Conservation (phyloP, 2,888 invertebrate species). For the Lasioglossum calceatum region DNA sequence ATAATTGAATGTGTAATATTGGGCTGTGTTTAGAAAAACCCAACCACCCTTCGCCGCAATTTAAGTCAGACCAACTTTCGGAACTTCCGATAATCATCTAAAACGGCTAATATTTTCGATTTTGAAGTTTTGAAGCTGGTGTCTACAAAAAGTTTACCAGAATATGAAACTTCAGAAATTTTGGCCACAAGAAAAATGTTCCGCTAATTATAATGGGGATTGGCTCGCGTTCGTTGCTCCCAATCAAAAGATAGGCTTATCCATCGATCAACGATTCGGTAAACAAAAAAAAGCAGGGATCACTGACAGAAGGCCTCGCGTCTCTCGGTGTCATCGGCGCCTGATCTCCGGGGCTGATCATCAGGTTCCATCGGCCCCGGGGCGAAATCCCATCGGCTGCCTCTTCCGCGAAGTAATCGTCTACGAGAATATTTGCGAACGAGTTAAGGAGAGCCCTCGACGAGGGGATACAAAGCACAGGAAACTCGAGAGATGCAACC, state of each 20-base stretch:
- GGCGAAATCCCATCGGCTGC: conserved; percentile 3
- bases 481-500: neutral
- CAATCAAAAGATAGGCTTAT: neutral
- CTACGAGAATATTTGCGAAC: conserved; percentile 19
- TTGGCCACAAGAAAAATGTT: too few species aligned
- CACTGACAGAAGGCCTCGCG: neutral
- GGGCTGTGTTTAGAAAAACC: too few species aligned
- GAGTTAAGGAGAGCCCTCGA: conserved; percentile 2
- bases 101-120: too few species aligned
- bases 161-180: too few species aligned
- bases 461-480: conserved; percentile 16
- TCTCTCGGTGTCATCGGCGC: conserved; percentile 35
- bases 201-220: too few species aligned
- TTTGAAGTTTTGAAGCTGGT: too few species aligned
- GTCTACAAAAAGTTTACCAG: too few species aligned
- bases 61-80: too few species aligned
- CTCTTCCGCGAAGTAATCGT: conserved; percentile 20
- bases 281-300: neutral
- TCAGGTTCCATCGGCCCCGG: neutral
- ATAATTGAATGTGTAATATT: too few species aligned
- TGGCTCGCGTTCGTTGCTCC: neutral
- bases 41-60: too few species aligned
- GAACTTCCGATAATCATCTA: too few species aligned
- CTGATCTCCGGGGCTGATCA: neutral
- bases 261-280: neutral